Evolutionary conservation across 2,888 invertebrate genomes (phyloP).

Genomic region (Lampropteryx suffumata): DNA sequence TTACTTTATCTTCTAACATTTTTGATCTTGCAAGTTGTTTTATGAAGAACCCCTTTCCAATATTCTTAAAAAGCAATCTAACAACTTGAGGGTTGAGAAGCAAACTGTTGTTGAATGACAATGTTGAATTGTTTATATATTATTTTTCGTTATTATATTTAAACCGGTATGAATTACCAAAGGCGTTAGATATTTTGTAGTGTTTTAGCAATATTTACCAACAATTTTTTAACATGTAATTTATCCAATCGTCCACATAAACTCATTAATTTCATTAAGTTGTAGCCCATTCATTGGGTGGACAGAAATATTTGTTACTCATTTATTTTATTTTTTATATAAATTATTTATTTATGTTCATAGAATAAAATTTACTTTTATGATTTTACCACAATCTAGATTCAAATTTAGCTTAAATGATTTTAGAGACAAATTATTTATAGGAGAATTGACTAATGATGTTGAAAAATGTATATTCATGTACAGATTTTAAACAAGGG

Average conservation of each 20-base stretch:
- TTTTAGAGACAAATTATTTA: conserved; percentile 57
- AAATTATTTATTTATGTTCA: conserved; percentile 47
- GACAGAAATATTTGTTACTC: conserved; percentile 32
- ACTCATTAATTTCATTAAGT: conserved; percentile 22
- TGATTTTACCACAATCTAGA: conserved; percentile 41
- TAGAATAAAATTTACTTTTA: conserved; percentile 48
- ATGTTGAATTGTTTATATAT: conserved; percentile 63
- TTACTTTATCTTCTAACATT: too few species aligned
- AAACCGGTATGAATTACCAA: conserved; percentile 80
- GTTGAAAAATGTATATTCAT: conserved; percentile 41
- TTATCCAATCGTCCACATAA: conserved; percentile 38
- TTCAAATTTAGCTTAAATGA: conserved; percentile 46
- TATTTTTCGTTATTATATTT: conserved; percentile 64
- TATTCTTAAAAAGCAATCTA: too few species aligned
- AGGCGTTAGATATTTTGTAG: conserved; percentile 76
- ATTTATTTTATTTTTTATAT: conserved; percentile 41
- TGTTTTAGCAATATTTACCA: conserved; percentile 67
- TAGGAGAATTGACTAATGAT: conserved; percentile 54
- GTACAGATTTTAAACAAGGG: conserved; percentile 61
- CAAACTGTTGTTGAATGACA: conserved; percentile 40
- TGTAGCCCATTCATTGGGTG: conserved; percentile 22
- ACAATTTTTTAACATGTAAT: conserved; percentile 41
- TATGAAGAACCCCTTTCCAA: too few species aligned
- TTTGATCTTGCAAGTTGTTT: too few species aligned
- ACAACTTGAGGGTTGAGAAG: conserved; percentile 1